phyloP scores from a whole-genome alignment of 2,888 invertebrate species.

The Agelastica alni region DNA sequence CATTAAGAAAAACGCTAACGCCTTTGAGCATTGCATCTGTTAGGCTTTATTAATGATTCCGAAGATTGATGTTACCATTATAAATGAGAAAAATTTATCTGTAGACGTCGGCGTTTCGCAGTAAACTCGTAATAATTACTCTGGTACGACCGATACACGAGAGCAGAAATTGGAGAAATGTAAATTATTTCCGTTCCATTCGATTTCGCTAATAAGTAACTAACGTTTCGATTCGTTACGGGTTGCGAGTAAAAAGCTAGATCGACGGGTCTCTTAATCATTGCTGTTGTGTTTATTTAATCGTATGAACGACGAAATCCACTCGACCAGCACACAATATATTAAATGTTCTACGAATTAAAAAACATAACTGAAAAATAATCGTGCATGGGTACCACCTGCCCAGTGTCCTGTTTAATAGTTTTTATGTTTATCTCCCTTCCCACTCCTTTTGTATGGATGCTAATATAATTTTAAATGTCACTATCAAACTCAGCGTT shows the following conservation, averaged over 20 bases:
- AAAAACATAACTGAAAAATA: too few relatives aligned
- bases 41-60: constrained; percentile 30
- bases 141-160: constrained; percentile 12
- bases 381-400: too few relatives aligned
- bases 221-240: too few relatives aligned
- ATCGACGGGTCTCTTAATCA: constrained; percentile 8
- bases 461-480: too few relatives aligned
- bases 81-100: constrained; percentile 26
- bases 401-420: too few relatives aligned
- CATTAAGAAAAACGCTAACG: background rate
- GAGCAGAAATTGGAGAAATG: constrained; percentile 6
- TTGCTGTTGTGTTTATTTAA: background rate
- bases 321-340: too few relatives aligned
- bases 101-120: constrained; percentile 17
- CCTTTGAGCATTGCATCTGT: constrained; percentile 18
- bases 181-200: constrained; percentile 8
- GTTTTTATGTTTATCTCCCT: too few relatives aligned
- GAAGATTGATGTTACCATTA: constrained; percentile 27
- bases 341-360: too few relatives aligned
- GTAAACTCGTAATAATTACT: constrained; percentile 19
- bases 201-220: too few relatives aligned
- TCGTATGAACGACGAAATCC: background rate
- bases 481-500: too few relatives aligned
- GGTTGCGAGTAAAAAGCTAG: background rate
- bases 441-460: too few relatives aligned